Conservation (phyloP, 2,113 vertebrate species). For the Eulemur macaco region DNA sequence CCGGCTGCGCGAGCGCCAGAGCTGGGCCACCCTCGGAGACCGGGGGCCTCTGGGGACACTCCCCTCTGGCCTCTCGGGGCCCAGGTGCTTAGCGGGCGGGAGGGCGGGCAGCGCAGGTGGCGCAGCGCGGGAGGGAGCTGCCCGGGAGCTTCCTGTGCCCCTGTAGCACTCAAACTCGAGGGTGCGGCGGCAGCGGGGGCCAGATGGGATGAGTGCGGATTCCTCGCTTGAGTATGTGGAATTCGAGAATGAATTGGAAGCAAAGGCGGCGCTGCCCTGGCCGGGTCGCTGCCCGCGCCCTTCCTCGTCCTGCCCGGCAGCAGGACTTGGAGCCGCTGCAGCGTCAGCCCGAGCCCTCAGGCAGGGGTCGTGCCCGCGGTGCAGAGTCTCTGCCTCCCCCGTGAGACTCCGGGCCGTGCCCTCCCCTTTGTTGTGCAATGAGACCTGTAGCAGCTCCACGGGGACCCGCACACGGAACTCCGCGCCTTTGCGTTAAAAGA, state of each 20-base stretch:
- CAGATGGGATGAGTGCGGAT: neutral
- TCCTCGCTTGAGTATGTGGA: neutral
- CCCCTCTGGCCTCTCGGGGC: neutral
- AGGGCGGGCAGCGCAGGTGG: conserved; percentile 51
- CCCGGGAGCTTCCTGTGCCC: neutral
- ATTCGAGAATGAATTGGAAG: neutral
- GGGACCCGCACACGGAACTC: neutral
- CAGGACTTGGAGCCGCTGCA: neutral
- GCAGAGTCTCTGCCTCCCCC: neutral
- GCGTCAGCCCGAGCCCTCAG: neutral
- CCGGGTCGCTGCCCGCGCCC: neutral
- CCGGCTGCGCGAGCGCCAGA: neutral
- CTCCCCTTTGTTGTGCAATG: conserved; percentile 14
- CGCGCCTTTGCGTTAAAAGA: neutral
- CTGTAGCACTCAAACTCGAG: neutral
- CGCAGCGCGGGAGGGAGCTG: neutral
- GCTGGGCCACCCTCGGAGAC: neutral
- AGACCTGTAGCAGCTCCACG: neutral
- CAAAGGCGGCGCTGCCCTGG: neutral
- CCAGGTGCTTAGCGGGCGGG: neutral
- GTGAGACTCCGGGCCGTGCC: neutral
- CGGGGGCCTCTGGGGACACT: neutral
- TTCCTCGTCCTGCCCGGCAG: neutral
- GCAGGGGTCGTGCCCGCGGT: neutral
- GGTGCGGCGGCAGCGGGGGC: neutral